These are phyloP conservation scores for Glomeris marginata DNA, from an alignment of 2,888 invertebrate species.

Conservation along the genomic window DNA sequence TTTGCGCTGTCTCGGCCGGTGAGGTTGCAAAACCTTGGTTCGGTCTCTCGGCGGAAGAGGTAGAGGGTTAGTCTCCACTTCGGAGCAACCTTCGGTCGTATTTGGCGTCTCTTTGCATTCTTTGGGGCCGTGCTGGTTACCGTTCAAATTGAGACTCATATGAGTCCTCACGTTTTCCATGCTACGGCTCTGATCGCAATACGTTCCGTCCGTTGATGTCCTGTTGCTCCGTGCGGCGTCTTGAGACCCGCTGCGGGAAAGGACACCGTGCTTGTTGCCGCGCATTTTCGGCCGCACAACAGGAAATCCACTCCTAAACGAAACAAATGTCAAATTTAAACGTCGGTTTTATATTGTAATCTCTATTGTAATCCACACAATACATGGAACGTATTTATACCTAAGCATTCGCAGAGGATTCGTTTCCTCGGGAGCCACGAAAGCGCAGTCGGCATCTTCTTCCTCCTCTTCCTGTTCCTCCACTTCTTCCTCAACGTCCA, in stretches of 20 bases:
- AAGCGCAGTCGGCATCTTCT: constrained; percentile 7
- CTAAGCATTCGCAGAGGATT: constrained; percentile 50
- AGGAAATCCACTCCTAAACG: constrained; percentile 43
- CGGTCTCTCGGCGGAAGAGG: constrained; percentile 65
- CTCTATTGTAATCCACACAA: too few species aligned
- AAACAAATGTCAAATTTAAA: too few species aligned
- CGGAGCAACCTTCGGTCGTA: constrained; percentile 2
- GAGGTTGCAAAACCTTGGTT: constrained; percentile 40
- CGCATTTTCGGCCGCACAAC: constrained; percentile 37
- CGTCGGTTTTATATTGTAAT: too few species aligned
- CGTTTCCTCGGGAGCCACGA: constrained; percentile 27
- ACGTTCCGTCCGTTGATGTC: constrained; percentile 1
- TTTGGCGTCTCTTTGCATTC: neutral
- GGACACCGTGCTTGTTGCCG: constrained; percentile 35
- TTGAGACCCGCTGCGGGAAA: constrained; percentile 15
- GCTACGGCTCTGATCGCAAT: constrained; percentile 5
- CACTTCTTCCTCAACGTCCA: constrained; percentile 20
- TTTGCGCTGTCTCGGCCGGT: constrained; percentile 55
- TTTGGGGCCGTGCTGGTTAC: neutral
- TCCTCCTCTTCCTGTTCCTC: constrained; percentile 10
- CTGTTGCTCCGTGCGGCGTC: constrained; percentile 17
- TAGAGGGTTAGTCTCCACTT: constrained; percentile 42
- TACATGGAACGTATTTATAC: too few species aligned
- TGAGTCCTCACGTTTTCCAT: constrained; percentile 4
- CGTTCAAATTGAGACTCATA: neutral